A percentile compares a stretch with the other conserved stretches of the same genome.
These are phyloP conservation scores for Panthera uncia DNA, from an alignment of 2,113 vertebrate genomes.

Conservation along the genomic window DNA sequence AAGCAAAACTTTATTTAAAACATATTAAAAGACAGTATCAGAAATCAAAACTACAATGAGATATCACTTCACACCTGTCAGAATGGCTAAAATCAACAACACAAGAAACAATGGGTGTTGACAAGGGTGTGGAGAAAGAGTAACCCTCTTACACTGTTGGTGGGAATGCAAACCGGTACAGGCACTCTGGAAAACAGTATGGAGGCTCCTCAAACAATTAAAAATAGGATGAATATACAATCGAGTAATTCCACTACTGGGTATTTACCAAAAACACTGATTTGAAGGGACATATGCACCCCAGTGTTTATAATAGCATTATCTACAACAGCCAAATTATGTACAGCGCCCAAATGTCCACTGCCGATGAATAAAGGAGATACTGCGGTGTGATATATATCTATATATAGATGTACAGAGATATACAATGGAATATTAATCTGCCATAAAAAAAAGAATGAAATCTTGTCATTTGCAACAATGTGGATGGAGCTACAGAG, in stretches of 20 bases:
- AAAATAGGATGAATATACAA: background rate
- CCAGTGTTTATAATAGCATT: background rate
- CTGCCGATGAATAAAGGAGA: background rate
- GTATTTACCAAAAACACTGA: background rate
- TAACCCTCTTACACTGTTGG: background rate
- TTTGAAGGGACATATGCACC: background rate
- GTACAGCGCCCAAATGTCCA: background rate
- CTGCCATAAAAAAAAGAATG: background rate
- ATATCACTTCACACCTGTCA: background rate
- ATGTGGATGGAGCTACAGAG: background rate
- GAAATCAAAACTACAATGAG: background rate
- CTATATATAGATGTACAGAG: too few relatives aligned
- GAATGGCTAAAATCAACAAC: background rate
- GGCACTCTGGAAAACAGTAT: background rate
- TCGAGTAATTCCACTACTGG: background rate
- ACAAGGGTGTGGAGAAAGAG: background rate
- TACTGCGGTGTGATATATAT: background rate
- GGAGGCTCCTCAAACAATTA: background rate
- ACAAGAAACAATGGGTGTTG: background rate
- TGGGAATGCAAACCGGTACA: background rate
- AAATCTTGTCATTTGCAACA: background rate
- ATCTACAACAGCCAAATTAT: background rate
- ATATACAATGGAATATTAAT: background rate
- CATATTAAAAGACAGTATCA: background rate
- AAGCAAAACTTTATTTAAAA: conserved; percentile 34